Percentiles rank a stretch among this genome's conserved stretches.
Evolutionary conservation across 2,797 vertebrate species (phyloP).

Genomic region (Cossypha niveicapilla): DNA sequence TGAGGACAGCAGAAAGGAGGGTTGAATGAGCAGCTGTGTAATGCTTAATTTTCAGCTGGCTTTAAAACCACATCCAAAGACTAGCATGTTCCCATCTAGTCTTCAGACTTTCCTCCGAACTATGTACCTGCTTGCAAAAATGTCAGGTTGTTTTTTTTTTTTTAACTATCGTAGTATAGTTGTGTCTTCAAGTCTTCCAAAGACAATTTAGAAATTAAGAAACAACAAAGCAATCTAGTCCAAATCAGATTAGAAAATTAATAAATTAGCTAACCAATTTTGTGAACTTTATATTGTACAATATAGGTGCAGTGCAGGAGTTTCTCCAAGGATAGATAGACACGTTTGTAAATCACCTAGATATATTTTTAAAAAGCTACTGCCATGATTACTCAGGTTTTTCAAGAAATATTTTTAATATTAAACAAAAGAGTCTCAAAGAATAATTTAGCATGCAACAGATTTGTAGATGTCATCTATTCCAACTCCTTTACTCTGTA

Average conservation of each 20-base stretch:
- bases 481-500: background rate
- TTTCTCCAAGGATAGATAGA: background rate
- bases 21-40: too few species aligned
- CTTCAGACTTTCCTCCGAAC: too few species aligned
- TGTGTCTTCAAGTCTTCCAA: too few species aligned
- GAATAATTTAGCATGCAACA: background rate
- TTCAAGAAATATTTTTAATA: background rate
- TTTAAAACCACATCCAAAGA: too few species aligned
- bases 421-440: background rate
- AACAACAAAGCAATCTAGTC: background rate
- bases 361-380: background rate
- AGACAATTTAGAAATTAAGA: too few species aligned
- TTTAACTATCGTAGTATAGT: too few species aligned
- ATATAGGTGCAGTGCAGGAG: accelerated
- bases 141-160: too few species aligned
- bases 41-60: too few species aligned
- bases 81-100: too few species aligned
- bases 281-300: background rate
- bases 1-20: too few species aligned
- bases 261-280: background rate
- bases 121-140: too few species aligned
- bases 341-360: background rate
- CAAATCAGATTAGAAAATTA: background rate
- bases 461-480: background rate
- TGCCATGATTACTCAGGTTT: background rate